These are phyloP conservation scores for Spialia ferax DNA, from an alignment of 2,888 invertebrate species.

Conservation along the genomic window DNA sequence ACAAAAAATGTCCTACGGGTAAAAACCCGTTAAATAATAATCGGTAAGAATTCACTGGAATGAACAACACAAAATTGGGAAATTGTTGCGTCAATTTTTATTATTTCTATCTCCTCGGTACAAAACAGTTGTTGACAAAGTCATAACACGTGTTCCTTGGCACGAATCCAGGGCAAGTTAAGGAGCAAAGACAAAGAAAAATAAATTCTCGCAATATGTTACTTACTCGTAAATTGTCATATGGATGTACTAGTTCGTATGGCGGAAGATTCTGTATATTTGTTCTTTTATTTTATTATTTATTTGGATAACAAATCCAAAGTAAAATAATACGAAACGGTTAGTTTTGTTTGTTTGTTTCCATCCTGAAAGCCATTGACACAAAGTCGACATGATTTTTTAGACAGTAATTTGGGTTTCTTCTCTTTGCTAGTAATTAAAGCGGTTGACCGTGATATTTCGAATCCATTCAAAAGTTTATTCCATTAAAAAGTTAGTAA, in stretches of 20 bases:
- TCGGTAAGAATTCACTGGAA: neutral
- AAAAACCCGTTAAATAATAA: too few relatives aligned
- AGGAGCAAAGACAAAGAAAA: constrained; percentile 18
- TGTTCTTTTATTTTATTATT: neutral
- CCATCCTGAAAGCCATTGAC: too few relatives aligned
- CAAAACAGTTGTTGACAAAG: constrained; percentile 14
- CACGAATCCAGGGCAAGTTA: constrained; percentile 7
- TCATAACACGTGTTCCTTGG: constrained; percentile 20
- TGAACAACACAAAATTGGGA: neutral
- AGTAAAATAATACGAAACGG: too few relatives aligned
- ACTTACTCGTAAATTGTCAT: constrained; percentile 6
- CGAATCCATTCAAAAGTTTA: too few relatives aligned
- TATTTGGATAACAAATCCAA: neutral
- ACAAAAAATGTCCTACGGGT: neutral
- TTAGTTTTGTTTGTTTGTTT: too few relatives aligned
- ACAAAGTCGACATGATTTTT: too few relatives aligned
- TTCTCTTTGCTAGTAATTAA: too few relatives aligned
- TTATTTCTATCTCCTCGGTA: neutral
- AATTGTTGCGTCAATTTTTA: constrained; percentile 16
- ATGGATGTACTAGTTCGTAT: neutral
- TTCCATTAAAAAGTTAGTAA: too few relatives aligned
- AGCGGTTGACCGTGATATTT: too few relatives aligned
- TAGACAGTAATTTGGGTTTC: too few relatives aligned
- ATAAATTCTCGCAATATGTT: constrained; percentile 16
- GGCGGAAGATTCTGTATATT: neutral